Base-by-base conservation (phyloP, 64 coral and sea anemone genomes). In the Montipora efflorescens region DNA sequence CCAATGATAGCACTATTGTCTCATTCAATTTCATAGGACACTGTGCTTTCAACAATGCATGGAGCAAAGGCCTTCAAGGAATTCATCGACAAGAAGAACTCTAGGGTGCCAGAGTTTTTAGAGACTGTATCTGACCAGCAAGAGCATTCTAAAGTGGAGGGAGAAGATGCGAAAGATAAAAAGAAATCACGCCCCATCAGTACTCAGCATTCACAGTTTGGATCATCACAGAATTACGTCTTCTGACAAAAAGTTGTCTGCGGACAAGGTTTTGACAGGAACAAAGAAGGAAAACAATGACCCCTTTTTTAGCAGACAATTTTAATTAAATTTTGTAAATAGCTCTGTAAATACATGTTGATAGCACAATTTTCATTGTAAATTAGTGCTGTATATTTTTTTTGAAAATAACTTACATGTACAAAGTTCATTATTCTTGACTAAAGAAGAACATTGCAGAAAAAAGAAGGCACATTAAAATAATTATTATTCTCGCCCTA, bases 61-160 rank as follows among this genome's bases (percentile, higher is more conserved):
- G 97, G 97, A 50, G 97, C 97, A 23, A 86, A 90, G 45, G 94
- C 95, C 16, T 96, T 99, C 68, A 99, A 96, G 88, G 92, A 92
- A 57, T 99, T 99, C 20, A 89, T 99, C 5, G 92, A 99, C 74
- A 96, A 94, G 80, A 99, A 99, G 48, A 96, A 78, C 62, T 96
- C 92, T 21, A 78, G 97, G 48, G 77, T 91, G 4, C 97, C 97
- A 47, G 97, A 99, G 73, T 99, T 99, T 88, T 92, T 99, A 2
- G 88, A 92, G 25, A 80, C 83, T 15, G 93, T 97, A 5, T 89
- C 92, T 48, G 87, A 94, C 71, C 92, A 92, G 3, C 81, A 81
- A 59, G 86, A 72, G 21, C 88, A 96, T 61, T 67, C 59, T 58
- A 95, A 79, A 20, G 48, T 75, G 3, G 93, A 94, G 43, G 76